Conservation (phyloP, 2,888 invertebrate genomes). For the Lasioglossum marginatum region DNA sequence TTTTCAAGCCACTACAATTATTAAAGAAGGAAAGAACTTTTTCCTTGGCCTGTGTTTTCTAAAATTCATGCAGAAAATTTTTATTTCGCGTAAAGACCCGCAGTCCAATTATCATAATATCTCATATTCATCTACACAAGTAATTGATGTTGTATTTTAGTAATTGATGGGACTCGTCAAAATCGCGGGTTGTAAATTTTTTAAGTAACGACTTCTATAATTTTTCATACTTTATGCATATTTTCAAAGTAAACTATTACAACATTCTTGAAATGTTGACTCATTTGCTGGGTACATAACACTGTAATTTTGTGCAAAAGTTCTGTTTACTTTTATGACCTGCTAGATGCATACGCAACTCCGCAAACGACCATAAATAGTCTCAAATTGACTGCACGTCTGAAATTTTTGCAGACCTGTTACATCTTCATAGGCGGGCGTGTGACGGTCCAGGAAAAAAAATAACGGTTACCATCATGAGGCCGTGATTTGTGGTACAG, state of each 20-base stretch:
- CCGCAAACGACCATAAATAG: not conserved
- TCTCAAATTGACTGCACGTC: not conserved
- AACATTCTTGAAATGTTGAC: not conserved
- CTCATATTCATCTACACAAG: too few relatives aligned
- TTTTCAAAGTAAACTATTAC: not conserved
- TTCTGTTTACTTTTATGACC: not conserved
- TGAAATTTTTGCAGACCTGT: not conserved
- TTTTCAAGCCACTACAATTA: too few relatives aligned
- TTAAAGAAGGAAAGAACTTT: too few relatives aligned
- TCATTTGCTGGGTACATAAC: not conserved
- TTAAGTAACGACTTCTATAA: not conserved
- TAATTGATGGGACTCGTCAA: not conserved
- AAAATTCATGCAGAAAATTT: too few relatives aligned
- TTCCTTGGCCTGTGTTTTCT: too few relatives aligned
- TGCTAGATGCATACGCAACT: not conserved
- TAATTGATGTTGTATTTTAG: too few relatives aligned
- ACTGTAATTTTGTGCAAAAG: not conserved
- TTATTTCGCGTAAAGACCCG: too few relatives aligned
- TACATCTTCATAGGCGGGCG: not conserved
- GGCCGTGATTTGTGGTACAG: conserved; percentile 61
- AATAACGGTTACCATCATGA: conserved; percentile 41
- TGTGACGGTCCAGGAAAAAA: not conserved
- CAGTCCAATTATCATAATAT: too few relatives aligned
- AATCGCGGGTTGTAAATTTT: not conserved
- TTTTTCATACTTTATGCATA: not conserved